A percentile compares a stretch with the other conserved stretches of the same genome.
phyloP scores from a whole-genome alignment of 2,888 invertebrate species.

The Arctia plantaginis region DNA sequence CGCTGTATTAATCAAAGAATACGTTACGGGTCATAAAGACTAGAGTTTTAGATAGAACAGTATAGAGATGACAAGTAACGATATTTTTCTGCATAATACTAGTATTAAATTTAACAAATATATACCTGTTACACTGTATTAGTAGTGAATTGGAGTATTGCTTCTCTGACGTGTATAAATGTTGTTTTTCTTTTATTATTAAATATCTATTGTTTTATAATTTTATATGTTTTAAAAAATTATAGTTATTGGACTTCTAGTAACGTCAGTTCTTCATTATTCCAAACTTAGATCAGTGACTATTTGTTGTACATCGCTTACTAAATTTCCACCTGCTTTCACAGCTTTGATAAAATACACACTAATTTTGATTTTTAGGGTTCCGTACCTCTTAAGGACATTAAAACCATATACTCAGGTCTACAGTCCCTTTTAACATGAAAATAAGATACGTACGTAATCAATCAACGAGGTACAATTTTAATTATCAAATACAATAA shows the following conservation, averaged over 20 bases:
- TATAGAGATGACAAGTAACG: neutral
- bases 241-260: neutral
- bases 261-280: neutral
- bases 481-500: no score
- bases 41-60: neutral
- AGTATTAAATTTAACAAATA: neutral
- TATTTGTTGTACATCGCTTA: neutral
- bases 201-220: no score
- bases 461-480: no score
- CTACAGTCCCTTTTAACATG: no score
- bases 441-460: no score
- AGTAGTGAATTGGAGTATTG: neutral
- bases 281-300: neutral
- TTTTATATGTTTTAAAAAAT: neutral
- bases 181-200: no score
- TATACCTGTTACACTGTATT: neutral
- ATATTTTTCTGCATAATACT: neutral
- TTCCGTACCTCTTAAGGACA: no score
- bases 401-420: no score
- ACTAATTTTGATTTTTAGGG: no score
- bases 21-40: conserved; percentile 12
- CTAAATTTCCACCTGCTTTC: neutral
- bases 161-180: no score
- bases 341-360: no score
- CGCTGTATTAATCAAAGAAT: conserved; percentile 6